phyloP scores from a whole-genome alignment of 2,888 invertebrate species.

The Drosophila putrida region DNA sequence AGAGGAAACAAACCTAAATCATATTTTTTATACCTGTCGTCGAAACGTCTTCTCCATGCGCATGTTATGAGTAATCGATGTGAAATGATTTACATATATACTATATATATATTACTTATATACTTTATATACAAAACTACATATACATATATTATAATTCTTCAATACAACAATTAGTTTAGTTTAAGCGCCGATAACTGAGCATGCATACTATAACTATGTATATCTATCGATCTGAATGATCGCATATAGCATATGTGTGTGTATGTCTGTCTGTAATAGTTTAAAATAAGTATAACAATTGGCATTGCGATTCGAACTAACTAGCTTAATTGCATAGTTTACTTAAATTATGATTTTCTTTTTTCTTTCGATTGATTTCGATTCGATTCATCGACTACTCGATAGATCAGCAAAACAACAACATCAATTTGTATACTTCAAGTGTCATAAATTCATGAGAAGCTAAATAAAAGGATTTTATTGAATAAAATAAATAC shows the following conservation, averaged over 20 bases:
- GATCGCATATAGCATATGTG: conserved; percentile 12
- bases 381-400: conserved; percentile 4
- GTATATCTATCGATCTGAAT: conserved; percentile 2
- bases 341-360: conserved; percentile 36
- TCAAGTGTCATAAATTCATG: conserved; percentile 41
- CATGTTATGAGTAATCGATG: conserved; percentile 27
- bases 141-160: conserved; percentile 11
- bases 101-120: conserved; percentile 13
- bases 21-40: conserved; percentile 43
- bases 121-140: conserved; percentile 1
- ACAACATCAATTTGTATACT: conserved; percentile 31
- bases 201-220: conserved; percentile 5
- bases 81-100: conserved; percentile 37
- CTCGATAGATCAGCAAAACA: conserved; percentile 1
- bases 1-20: neutral
- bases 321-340: conserved; percentile 46
- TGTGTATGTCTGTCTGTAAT: conserved; percentile 16
- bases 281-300: conserved; percentile 33
- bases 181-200: conserved; percentile 24
- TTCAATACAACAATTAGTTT: conserved; percentile 22
- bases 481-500: conserved; percentile 44
- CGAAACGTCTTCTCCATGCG: conserved; percentile 36
- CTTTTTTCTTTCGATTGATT: conserved; percentile 15
- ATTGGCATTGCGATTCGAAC: conserved; percentile 35
- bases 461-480: conserved; percentile 35